Conservation (phyloP, 2,797 vertebrate species). For the Dermochelys coriacea region DNA sequence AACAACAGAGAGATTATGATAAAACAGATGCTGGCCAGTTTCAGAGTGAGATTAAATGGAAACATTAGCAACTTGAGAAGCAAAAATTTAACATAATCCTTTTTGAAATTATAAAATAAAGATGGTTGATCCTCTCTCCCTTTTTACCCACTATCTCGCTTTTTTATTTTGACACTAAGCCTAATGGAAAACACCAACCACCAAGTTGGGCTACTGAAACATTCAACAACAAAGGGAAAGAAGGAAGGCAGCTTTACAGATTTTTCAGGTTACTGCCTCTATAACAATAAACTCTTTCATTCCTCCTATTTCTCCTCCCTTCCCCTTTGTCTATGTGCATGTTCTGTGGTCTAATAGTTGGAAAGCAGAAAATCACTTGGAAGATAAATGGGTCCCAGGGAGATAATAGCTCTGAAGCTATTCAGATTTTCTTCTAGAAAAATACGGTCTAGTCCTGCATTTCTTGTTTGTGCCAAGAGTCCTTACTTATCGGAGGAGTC, state of each 20-base stretch:
- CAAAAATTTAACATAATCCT: slow-evolving; percentile 57
- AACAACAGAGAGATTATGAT: neutral
- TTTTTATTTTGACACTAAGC: slow-evolving; percentile 55
- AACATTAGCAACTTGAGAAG: slow-evolving; percentile 25
- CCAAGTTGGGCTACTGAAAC: slow-evolving; percentile 17
- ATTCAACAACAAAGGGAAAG: slow-evolving; percentile 1
- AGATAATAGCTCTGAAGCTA: slow-evolving; percentile 68
- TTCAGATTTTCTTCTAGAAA: slow-evolving; percentile 33
- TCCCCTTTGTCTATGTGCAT: slow-evolving; percentile 1
- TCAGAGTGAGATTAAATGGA: slow-evolving; percentile 45
- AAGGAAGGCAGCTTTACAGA: slow-evolving; percentile 38
- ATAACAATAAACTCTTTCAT: slow-evolving; percentile 20
- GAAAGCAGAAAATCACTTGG: slow-evolving; percentile 49
- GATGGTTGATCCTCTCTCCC: slow-evolving; percentile 7
- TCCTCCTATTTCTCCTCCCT: neutral
- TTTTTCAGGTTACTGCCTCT: slow-evolving; percentile 37
- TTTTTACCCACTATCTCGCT: neutral
- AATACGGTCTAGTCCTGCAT: slow-evolving; percentile 34
- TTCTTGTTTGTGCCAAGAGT: neutral
- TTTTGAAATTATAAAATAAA: slow-evolving; percentile 56
- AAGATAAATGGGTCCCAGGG: slow-evolving; percentile 63
- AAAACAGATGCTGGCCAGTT: slow-evolving; percentile 17
- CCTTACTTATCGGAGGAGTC: neutral
- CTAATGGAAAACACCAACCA: slow-evolving; percentile 38
- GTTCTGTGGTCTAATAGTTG: slow-evolving; percentile 39